Conservation (phyloP, 92 coral and sea anemone species). For the Zoanthus sansibaricus region DNA sequence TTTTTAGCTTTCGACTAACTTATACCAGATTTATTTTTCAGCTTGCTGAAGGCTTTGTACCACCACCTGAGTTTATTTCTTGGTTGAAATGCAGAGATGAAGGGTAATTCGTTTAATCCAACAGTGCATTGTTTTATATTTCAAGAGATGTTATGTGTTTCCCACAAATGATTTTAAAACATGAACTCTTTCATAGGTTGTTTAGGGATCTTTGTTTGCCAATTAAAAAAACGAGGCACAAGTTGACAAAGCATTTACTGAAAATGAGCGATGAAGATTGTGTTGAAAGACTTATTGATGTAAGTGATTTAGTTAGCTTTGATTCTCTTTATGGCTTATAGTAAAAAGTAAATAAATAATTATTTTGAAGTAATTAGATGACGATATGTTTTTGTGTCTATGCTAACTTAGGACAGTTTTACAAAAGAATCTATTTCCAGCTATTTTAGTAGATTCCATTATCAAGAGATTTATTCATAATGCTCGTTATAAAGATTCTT, state of each 20-base stretch:
- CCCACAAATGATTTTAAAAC: background rate
- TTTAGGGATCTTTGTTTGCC: slow-evolving; percentile 20
- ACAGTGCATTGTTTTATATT: background rate
- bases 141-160: too few relatives aligned
- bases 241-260: slow-evolving; percentile 38
- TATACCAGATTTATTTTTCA: background rate
- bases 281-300: slow-evolving; percentile 43
- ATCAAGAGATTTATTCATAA: too few relatives aligned
- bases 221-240: background rate
- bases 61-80: slow-evolving; percentile 27
- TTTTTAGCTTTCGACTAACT: background rate
- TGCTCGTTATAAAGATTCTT: too few relatives aligned
- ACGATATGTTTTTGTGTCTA: too few relatives aligned
- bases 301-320: background rate
- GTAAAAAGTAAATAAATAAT: too few relatives aligned
- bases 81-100: slow-evolving; percentile 33
- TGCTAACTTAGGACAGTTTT: too few relatives aligned
- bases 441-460: too few relatives aligned
- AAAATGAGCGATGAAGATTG: slow-evolving; percentile 25
- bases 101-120: background rate
- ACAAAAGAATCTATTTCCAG: too few relatives aligned
- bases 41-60: slow-evolving; percentile 6
- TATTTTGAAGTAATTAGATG: too few relatives aligned
- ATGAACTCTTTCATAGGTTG: slow-evolving; percentile 13
- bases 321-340: background rate